Base-by-base conservation (phyloP, 1,140 invertebrate genomes). In the Zaprionus nigranus region DNA sequence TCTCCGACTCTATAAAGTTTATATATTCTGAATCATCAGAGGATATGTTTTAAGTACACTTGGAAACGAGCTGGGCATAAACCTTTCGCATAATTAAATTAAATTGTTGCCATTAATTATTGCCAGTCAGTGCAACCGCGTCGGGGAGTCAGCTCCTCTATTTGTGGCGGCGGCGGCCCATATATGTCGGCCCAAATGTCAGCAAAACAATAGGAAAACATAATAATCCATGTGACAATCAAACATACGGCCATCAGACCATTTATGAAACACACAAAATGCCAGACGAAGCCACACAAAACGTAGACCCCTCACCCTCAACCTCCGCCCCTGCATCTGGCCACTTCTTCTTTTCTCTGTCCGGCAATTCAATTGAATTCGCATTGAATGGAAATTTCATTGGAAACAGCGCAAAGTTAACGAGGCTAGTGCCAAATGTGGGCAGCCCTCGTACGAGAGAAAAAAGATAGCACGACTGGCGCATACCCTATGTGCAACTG, bases 21-120 rank as follows among this genome's bases (percentile, higher is more conserved):
- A 22, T 22, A 22, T 22, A 22, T 22, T 22, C 20, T 22, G 20
- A 24, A 24, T 24, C 3, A 24, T 0, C 24, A 24, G 24, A 24
- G 24, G 24, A 24, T 77, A 61, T 60, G 30, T 51, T 73, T 63
- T 69, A 65, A 78, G 57, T 22, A 26, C 43, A 60, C 30, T 64
- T 60, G 22, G 56, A 40, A 51, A 46, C 28, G 65, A 74, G 56
- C n/a, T 4, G 30, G 28, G 30, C 30, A 34, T 51, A 63, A 77
- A 78, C 74, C 72, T 88, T 87, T 84, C 74, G 78, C 83, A 81
- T 87, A 84, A 88, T 87, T 88, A 84, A 84, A 84, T 90, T 75
- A 84, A 88, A 87, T 73, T 58, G 78, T 84, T 87, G 70, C 70
- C 81, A 87, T 87, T 87, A 87, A 88, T 88, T 81, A 84, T 88